Conservation (phyloP, 2,888 invertebrate species). For the Folsomia candida region DNA sequence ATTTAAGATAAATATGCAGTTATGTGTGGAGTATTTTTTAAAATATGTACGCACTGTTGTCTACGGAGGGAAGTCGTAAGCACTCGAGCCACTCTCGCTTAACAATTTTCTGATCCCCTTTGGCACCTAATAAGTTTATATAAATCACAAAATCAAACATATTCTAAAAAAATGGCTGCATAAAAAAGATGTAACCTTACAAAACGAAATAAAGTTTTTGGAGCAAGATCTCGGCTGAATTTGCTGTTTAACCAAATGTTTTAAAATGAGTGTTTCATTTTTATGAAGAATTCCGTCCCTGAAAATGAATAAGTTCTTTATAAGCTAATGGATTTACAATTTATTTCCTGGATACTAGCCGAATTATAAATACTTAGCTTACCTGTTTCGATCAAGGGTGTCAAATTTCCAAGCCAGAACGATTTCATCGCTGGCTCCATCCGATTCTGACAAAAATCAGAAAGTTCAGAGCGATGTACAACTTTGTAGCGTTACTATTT, state of each 20-base stretch:
- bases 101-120: slow-evolving; percentile 75
- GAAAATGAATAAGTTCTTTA: too few species aligned
- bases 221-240: slow-evolving; percentile 88
- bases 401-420: slow-evolving; percentile 75
- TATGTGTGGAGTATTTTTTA: too few species aligned
- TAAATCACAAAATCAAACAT: too few species aligned
- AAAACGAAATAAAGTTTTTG: slow-evolving; percentile 79
- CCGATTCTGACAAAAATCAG: slow-evolving; percentile 27
- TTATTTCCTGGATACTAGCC: too few species aligned
- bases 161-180: too few species aligned
- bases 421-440: slow-evolving; percentile 40
- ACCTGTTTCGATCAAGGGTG: slow-evolving; percentile 75
- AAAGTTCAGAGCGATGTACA: neutral
- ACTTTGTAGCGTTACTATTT: neutral
- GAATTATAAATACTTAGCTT: too few species aligned
- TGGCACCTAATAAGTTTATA: too few species aligned
- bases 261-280: slow-evolving; percentile 76
- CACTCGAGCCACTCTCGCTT: slow-evolving; percentile 83
- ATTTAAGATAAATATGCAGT: too few species aligned
- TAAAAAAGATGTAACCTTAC: too few species aligned
- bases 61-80: slow-evolving; percentile 65
- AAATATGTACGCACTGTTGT: slow-evolving; percentile 75
- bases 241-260: slow-evolving; percentile 78
- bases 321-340: too few species aligned
- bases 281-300: slow-evolving; percentile 73